Evolutionary conservation across 1,140 invertebrate genomes (phyloP).

Genomic region (Lamellibrachia luymesi): DNA sequence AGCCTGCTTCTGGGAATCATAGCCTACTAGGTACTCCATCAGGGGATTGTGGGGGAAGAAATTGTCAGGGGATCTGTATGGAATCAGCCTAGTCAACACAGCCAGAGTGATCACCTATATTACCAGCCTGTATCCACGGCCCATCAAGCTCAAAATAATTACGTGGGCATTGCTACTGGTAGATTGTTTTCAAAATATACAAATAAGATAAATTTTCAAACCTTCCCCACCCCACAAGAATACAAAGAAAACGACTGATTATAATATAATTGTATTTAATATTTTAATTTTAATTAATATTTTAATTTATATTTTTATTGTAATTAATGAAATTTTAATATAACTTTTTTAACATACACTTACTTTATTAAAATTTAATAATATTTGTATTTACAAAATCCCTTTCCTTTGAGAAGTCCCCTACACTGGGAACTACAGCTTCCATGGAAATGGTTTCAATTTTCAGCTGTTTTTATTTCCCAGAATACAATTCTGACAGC

Average conservation of each 20-base stretch:
- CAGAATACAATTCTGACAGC: not conserved
- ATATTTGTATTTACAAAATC: not conserved
- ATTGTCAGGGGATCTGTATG: not conserved
- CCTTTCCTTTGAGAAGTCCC: not conserved
- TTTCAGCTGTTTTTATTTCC: not conserved
- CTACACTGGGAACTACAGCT: not conserved
- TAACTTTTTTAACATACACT: too few relatives aligned
- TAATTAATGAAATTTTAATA: not conserved
- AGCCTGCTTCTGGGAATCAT: not conserved
- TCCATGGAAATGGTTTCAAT: not conserved
- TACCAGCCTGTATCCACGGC: not conserved
- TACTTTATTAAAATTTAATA: not conserved
- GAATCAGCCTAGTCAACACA: not conserved
- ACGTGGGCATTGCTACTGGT: not conserved
- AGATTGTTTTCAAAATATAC: not conserved
- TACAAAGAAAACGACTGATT: not conserved
- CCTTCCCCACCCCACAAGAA: not conserved
- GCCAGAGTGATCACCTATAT: not conserved
- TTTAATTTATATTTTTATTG: not conserved
- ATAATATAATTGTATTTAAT: not conserved
- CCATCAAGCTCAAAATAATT: not conserved
- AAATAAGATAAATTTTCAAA: not conserved
- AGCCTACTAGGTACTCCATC: not conserved
- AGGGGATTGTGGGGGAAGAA: not conserved
- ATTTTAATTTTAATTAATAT: not conserved